Conservation (phyloP, 2,888 invertebrate species). For the Ophioninae sp. region DNA sequence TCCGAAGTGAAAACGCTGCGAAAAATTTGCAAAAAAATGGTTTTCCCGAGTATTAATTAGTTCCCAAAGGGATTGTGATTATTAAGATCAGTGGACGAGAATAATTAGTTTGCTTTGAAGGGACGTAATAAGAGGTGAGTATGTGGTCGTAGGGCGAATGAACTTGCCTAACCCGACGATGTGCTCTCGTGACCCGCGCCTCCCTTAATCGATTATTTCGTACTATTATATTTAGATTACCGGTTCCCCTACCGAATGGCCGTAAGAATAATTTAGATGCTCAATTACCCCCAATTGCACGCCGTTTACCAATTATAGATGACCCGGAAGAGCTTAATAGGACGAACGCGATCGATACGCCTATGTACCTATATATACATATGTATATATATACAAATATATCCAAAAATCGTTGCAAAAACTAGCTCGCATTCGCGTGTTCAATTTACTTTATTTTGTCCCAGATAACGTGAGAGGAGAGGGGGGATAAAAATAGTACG, state of each 20-base stretch:
- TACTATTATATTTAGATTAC: conserved; percentile 9
- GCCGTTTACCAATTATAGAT: conserved; percentile 45
- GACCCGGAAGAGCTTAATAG: conserved; percentile 36
- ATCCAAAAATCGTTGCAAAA: conserved; percentile 22
- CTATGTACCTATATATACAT: too few relatives aligned
- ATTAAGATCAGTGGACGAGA: conserved; percentile 21
- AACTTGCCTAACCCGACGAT: neutral
- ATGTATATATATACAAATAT: conserved; percentile 3
- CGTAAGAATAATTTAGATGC: conserved; percentile 51
- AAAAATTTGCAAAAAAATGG: conserved; percentile 4
- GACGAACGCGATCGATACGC: conserved; percentile 19
- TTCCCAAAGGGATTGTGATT: conserved; percentile 14
- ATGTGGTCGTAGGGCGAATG: neutral
- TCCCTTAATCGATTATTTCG: conserved; percentile 36
- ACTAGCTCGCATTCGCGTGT: conserved; percentile 21
- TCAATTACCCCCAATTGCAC: conserved; percentile 48
- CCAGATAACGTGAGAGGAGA: conserved; percentile 8
- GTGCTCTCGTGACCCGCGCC: conserved; percentile 35
- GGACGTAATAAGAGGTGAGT: neutral
- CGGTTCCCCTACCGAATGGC: conserved; percentile 28
- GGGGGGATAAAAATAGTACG: neutral
- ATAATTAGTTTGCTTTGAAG: conserved; percentile 29
- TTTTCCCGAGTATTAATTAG: conserved; percentile 23
- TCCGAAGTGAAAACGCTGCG: neutral
- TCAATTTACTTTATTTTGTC: conserved; percentile 32